Base-by-base conservation (phyloP, 2,888 invertebrate genomes). In the Podabrus alpinus region DNA sequence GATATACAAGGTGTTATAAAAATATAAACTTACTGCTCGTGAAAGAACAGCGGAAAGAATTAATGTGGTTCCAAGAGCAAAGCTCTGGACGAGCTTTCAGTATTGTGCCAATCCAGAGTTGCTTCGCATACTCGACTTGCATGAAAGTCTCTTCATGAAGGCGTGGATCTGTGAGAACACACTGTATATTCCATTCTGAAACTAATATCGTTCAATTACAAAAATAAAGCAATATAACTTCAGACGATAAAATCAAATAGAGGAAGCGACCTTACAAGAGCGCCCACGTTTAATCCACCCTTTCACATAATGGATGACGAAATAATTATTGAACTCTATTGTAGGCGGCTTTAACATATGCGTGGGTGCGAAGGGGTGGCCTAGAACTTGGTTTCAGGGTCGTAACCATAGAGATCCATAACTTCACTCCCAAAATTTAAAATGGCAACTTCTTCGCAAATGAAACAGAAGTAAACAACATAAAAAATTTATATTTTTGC, bases 381-480 rank as follows among this genome's bases (percentile, higher is more conserved):
- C 81, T 80, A 81, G 81, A 80, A 80, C 78, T 77, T 80, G 78
- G 75, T 79, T 80, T 80, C 80, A 80, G 80, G 78, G 78, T 77
- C 79, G 81, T 79, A 78, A 67, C 77, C 79, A 79, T 81, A 79
- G 78, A 68, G 75, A 80, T 74, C 68, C 72, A 66, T 29, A 75
- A 62, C 72, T 79, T 71, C 78, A 76, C 78, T 72, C 78, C 79
- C 77, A 78, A 68, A 66, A 67, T 29, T 66, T 29, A 61, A 61
- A 70, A 73, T 66, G 76, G 73, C 69, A 75, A 67, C 76, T 78
- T 77, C 78, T 71, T 77, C 45, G n/a, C 45, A 45, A 45, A 45
- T 45, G 45, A 45, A 45, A 45, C 45, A 45, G n/a, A 45, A 45
- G 45, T 45, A 45, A 45, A 45, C 45, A 45, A 45, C 45, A n/a